These are phyloP conservation scores for Piprites chloris DNA, from an alignment of 2,113 vertebrate genomes.

Conservation along the genomic window DNA sequence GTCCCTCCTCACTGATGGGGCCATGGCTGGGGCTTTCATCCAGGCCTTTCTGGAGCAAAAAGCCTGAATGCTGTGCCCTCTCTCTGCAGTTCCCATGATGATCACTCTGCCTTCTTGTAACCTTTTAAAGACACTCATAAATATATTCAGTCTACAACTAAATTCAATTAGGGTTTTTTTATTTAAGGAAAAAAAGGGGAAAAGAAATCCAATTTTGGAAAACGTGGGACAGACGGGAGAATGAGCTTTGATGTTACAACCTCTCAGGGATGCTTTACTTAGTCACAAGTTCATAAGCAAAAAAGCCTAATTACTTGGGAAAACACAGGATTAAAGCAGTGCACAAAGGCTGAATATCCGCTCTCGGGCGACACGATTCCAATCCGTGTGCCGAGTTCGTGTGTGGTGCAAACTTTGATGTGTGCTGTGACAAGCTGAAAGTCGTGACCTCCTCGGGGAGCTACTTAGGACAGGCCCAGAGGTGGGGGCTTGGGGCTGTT, in stretches of 20 bases:
- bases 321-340: conserved; percentile 74
- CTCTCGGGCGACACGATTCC: conserved; percentile 65
- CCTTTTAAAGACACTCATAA: conserved; percentile 59
- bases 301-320: conserved; percentile 76
- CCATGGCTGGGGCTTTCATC: neutral
- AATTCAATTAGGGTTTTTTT: conserved; percentile 74
- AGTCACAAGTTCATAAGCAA: conserved; percentile 84
- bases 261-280: conserved; percentile 75
- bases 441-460: conserved; percentile 67
- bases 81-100: conserved; percentile 57
- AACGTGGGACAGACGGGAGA: conserved; percentile 64
- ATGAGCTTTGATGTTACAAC: conserved; percentile 79
- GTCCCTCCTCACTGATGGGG: neutral
- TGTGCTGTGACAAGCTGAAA: conserved; percentile 73
- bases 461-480: conserved; percentile 49
- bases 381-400: conserved; percentile 74
- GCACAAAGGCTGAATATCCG: conserved; percentile 76
- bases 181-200: conserved; percentile 42
- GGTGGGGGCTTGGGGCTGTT: conserved; percentile 66
- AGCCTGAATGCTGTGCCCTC: neutral
- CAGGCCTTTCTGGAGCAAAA: neutral
- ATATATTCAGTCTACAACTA: conserved; percentile 69
- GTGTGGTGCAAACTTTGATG: conserved; percentile 82
- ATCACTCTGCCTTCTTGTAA: conserved; percentile 45
- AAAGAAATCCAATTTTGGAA: conserved; percentile 89